phyloP scores from a whole-genome alignment of 2,888 invertebrate species.

The Abscondita cerata region DNA sequence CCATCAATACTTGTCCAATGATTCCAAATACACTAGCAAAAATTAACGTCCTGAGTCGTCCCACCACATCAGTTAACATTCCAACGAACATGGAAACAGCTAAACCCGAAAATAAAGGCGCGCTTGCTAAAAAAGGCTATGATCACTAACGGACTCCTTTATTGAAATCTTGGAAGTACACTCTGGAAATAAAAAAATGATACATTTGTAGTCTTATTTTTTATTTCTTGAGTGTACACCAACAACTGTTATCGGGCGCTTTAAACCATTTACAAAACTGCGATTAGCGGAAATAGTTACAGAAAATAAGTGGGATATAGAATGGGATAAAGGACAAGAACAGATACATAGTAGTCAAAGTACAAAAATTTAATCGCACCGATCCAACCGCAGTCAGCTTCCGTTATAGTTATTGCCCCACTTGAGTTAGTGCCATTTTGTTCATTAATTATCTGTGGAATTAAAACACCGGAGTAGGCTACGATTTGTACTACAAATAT shows the following conservation, averaged over 20 bases:
- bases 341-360: no score
- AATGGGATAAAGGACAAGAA: no score
- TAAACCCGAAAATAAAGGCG: slow-evolving; percentile 62
- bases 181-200: no score
- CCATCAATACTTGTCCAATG: slow-evolving; percentile 63
- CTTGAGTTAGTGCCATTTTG: slow-evolving; percentile 40
- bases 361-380: neutral
- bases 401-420: slow-evolving; percentile 52
- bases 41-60: slow-evolving; percentile 63
- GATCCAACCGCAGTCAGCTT: slow-evolving; percentile 62
- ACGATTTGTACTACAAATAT: slow-evolving; percentile 63
- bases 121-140: slow-evolving; percentile 59
- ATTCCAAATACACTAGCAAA: slow-evolving; percentile 62
- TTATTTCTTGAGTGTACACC: no score
- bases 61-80: slow-evolving; percentile 64
- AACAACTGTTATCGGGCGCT: no score
- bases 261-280: no score
- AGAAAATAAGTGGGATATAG: no score
- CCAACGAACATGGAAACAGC: slow-evolving; percentile 63
- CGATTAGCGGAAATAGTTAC: no score
- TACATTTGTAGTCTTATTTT: no score
- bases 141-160: no score
- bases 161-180: no score
- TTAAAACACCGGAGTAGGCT: slow-evolving; percentile 65
- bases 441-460: slow-evolving; percentile 58